Evolutionary conservation across 2,113 vertebrate species (phyloP).

Genomic region (Neolamprologus hecqui): DNA sequence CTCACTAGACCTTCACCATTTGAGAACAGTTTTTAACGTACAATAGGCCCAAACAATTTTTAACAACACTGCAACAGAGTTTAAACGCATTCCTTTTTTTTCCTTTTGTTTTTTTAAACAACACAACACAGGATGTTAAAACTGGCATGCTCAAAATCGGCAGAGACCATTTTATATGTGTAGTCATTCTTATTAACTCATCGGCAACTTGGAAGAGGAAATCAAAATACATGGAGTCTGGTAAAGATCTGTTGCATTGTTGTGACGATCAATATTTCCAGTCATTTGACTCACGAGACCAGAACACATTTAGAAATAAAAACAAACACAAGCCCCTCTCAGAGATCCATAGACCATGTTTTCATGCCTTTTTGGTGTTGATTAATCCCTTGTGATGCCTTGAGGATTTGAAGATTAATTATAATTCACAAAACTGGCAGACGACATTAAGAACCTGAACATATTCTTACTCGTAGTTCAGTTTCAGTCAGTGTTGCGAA

Average conservation of each 20-base stretch:
- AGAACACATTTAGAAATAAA: constrained; percentile 19
- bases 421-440: constrained; percentile 14
- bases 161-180: constrained; percentile 50
- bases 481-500: constrained; percentile 1
- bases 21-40: constrained; percentile 58
- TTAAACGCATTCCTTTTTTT: constrained; percentile 67
- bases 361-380: constrained; percentile 49
- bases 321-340: constrained; percentile 11
- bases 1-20: constrained; percentile 70
- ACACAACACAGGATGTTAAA: constrained; percentile 75
- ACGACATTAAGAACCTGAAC: constrained; percentile 44
- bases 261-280: constrained; percentile 18
- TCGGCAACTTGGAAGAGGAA: not conserved
- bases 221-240: not conserved
- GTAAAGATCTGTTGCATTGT: constrained; percentile 8
- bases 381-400: constrained; percentile 26
- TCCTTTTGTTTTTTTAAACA: constrained; percentile 37
- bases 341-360: constrained; percentile 26
- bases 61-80: constrained; percentile 70
- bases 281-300: not conserved
- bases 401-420: constrained; percentile 29
- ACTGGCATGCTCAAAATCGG: constrained; percentile 75
- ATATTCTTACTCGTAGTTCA: constrained; percentile 3
- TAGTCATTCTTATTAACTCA: constrained; percentile 13
- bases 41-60: constrained; percentile 61